These are phyloP conservation scores for Syngnathus rostellatus DNA, from an alignment of 2,797 vertebrate species.

Conservation along the genomic window DNA sequence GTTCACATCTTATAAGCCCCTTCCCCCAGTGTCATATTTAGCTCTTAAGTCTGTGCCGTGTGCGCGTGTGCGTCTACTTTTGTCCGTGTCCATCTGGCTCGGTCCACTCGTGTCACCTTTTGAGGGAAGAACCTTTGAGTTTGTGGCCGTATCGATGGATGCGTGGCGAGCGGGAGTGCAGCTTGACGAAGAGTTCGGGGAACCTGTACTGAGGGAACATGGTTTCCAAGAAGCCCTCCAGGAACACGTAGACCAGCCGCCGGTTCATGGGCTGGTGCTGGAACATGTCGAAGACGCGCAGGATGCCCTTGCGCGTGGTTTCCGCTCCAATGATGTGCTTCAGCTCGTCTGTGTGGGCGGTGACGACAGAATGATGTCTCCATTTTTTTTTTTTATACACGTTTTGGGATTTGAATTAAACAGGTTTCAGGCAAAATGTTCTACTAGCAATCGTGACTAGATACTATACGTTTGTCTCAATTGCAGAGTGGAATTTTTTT, in stretches of 20 bases:
- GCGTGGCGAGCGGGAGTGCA: slow-evolving; percentile 91
- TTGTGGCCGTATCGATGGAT: slow-evolving; percentile 87
- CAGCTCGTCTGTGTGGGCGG: slow-evolving; percentile 77
- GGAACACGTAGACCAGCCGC: slow-evolving; percentile 90
- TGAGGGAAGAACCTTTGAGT: slow-evolving; percentile 82
- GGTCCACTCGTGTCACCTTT: slow-evolving; percentile 87
- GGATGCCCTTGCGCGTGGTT: slow-evolving; percentile 94
- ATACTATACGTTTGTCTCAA: no score
- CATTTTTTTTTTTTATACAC: no score
- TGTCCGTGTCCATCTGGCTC: neutral
- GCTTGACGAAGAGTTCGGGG: slow-evolving; percentile 94
- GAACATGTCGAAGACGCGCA: slow-evolving; percentile 98
- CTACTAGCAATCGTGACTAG: no score
- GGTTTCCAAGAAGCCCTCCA: slow-evolving; percentile 97
- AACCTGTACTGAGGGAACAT: slow-evolving; percentile 98
- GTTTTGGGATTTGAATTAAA: no score
- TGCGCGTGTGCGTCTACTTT: neutral
- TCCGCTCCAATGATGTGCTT: slow-evolving; percentile 99
- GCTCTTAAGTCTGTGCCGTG: slow-evolving; percentile 32
- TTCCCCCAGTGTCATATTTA: slow-evolving; percentile 12
- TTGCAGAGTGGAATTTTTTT: no score
- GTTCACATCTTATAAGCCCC: slow-evolving; percentile 18
- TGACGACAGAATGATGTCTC: neutral
- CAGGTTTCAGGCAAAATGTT: no score
- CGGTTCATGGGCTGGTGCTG: slow-evolving; percentile 97